phyloP scores from a whole-genome alignment of 2,888 invertebrate species.

The Apamea monoglypha region DNA sequence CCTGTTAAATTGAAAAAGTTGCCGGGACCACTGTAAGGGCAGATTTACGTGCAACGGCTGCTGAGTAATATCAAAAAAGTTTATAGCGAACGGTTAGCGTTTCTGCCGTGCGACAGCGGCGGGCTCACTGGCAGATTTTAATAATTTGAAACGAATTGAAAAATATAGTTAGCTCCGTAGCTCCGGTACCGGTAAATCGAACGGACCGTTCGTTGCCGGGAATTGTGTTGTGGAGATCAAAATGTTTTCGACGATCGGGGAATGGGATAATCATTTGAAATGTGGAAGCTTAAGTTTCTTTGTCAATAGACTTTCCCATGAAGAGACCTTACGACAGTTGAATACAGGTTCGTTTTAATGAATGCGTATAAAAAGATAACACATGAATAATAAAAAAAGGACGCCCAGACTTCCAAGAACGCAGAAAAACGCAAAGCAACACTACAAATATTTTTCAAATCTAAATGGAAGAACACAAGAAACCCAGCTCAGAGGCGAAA shows the following conservation, averaged over 20 bases:
- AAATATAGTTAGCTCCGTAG: conserved; percentile 68
- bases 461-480: not conserved
- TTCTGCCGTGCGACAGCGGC: conserved; percentile 71
- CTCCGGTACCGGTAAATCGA: conserved; percentile 7
- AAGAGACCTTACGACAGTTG: not conserved
- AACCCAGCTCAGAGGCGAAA: not conserved
- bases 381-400: not conserved
- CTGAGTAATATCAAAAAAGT: conserved; percentile 89
- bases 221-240: conserved; percentile 25
- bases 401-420: not conserved
- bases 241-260: conserved; percentile 11
- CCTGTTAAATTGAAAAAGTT: conserved; percentile 91
- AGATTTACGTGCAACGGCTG: conserved; percentile 89
- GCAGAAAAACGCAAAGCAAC: not conserved
- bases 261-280: conserved; percentile 11
- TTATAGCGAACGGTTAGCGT: conserved; percentile 83
- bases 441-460: conserved; percentile 14
- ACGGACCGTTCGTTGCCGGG: conserved; percentile 16
- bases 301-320: not conserved
- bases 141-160: conserved; percentile 83
- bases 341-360: not conserved
- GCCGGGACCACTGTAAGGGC: conserved; percentile 87
- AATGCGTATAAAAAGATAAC: not conserved
- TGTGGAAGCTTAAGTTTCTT: not conserved
- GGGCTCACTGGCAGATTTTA: conserved; percentile 77